These are phyloP conservation scores for Lasiurus borealis DNA, from an alignment of 2,113 vertebrate genomes.

Conservation along the genomic window DNA sequence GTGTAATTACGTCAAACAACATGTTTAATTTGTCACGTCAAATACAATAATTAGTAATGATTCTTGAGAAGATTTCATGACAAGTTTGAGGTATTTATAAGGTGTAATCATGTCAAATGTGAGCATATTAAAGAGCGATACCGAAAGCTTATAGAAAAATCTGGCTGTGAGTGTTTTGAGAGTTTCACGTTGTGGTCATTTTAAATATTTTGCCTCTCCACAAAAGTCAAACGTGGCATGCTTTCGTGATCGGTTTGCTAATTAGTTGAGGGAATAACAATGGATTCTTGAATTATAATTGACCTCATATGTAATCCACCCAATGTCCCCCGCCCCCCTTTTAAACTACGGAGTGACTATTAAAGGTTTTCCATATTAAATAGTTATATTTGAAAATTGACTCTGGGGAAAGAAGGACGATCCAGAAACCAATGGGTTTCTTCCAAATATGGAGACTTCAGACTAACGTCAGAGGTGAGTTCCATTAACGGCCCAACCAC, in stretches of 20 bases:
- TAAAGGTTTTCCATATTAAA: conserved; percentile 27
- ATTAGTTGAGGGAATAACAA: conserved; percentile 40
- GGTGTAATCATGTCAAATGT: conserved; percentile 86
- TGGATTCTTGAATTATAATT: not conserved
- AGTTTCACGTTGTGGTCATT: conserved; percentile 22
- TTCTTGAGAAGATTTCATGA: conserved; percentile 86
- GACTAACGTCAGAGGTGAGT: not conserved
- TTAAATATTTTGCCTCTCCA: not conserved
- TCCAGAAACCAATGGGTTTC: conserved; percentile 29
- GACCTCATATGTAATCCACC: conserved; percentile 40
- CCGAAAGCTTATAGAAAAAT: conserved; percentile 19
- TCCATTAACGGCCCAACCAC: not conserved
- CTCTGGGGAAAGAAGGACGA: not conserved
- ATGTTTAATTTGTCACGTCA: conserved; percentile 88
- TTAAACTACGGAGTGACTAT: not conserved
- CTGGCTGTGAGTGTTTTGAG: not conserved
- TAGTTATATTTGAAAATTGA: conserved; percentile 4
- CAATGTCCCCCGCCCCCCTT: not conserved
- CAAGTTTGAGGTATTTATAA: conserved; percentile 86
- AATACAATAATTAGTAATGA: conserved; percentile 88
- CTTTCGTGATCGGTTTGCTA: conserved; percentile 9
- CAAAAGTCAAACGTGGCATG: not conserved
- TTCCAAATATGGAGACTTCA: not conserved
- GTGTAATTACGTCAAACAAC: conserved; percentile 87
- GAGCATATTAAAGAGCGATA: conserved; percentile 73